phyloP scores from a whole-genome alignment of 1,140 invertebrate species.

The Trichoplusia ni region DNA sequence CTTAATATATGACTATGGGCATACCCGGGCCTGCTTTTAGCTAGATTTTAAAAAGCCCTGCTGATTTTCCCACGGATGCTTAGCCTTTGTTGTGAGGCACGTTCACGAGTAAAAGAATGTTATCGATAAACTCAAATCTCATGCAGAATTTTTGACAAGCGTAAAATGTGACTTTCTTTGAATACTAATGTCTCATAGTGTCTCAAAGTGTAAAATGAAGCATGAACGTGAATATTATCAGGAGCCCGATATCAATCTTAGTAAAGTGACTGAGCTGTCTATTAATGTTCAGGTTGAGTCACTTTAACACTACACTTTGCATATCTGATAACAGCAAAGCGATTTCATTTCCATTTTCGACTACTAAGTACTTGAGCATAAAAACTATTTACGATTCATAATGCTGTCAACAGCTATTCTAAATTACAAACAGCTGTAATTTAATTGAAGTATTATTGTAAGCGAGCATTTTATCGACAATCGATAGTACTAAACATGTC shows the following conservation, averaged over 20 bases:
- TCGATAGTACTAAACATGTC: constrained; percentile 35
- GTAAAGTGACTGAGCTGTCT: constrained; percentile 1
- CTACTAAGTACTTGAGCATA: background rate
- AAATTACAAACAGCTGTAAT: background rate
- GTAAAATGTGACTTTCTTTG: constrained; percentile 6
- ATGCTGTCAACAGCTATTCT: background rate
- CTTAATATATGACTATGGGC: constrained; percentile 53
- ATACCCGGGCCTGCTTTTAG: constrained; percentile 46
- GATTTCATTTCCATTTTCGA: constrained; percentile 4
- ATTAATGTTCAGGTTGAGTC: constrained; percentile 1
- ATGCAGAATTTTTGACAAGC: constrained; percentile 12
- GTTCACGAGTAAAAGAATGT: constrained; percentile 31
- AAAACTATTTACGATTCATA: constrained; percentile 12
- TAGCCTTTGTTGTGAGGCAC: constrained; percentile 52
- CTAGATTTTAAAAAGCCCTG: constrained; percentile 65
- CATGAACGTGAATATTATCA: no score
- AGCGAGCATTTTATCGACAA: constrained; percentile 32
- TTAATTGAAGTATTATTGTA: constrained; percentile 10
- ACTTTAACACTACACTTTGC: constrained; percentile 12
- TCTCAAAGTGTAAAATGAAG: background rate
- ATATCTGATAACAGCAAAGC: constrained; percentile 1
- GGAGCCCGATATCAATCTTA: no score
- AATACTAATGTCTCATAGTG: constrained; percentile 1
- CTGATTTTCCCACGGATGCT: constrained; percentile 70
- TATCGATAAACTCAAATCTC: constrained; percentile 54